Conservation (phyloP, 2,888 invertebrate species). For the Hypsopygia costalis region DNA sequence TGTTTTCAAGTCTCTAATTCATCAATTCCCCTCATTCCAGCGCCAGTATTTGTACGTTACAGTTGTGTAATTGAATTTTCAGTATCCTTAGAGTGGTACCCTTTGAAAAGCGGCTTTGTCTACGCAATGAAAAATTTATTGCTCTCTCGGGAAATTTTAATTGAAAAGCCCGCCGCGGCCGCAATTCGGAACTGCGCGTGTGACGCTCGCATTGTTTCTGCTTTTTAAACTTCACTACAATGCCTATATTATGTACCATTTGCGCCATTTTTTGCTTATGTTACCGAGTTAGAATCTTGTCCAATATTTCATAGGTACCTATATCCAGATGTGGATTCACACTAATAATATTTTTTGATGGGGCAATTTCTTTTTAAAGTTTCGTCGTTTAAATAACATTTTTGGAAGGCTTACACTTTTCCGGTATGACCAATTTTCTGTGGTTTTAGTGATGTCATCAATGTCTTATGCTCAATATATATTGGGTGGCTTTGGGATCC, state of each 20-base stretch:
- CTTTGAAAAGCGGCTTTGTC: conserved; percentile 46
- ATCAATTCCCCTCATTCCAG: conserved; percentile 15
- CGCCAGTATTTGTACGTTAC: neutral
- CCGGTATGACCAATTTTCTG: too few relatives aligned
- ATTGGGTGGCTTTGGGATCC: too few relatives aligned
- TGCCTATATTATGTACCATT: conserved; percentile 1
- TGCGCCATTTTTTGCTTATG: neutral
- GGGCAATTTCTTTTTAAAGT: too few relatives aligned
- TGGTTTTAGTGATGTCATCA: too few relatives aligned
- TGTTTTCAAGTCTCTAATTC: conserved; percentile 17
- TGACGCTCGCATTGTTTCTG: conserved; percentile 21
- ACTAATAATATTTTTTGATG: too few relatives aligned
- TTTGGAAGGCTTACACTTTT: too few relatives aligned
- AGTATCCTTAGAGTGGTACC: conserved; percentile 25
- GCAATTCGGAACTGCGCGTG: conserved; percentile 11
- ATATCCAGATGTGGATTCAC: too few relatives aligned
- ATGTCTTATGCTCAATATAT: too few relatives aligned
- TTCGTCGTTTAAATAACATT: too few relatives aligned
- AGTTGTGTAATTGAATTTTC: conserved; percentile 20
- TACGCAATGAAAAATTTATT: conserved; percentile 66
- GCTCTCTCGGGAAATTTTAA: conserved; percentile 62
- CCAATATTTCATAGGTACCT: too few relatives aligned
- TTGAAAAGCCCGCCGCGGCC: conserved; percentile 33
- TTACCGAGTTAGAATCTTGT: neutral
- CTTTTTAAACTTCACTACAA: conserved; percentile 31